A percentile compares a stretch with the other conserved stretches of the same genome.
These are phyloP conservation scores for Euwallacea similis DNA, from an alignment of 1,140 invertebrate species.

Conservation along the genomic window DNA sequence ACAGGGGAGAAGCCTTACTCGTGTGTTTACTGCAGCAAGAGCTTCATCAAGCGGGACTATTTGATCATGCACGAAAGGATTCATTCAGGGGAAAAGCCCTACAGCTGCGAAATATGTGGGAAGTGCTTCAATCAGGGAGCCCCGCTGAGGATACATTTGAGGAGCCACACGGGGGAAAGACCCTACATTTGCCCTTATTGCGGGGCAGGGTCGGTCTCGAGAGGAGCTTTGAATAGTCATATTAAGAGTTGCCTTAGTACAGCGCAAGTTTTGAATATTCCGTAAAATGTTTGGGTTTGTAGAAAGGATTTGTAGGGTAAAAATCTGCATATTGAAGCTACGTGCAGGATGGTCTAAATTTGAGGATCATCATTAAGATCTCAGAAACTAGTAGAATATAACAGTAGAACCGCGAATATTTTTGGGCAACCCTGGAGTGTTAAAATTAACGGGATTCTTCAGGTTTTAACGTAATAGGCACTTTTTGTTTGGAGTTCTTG, in stretches of 20 bases:
- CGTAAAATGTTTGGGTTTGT: background rate
- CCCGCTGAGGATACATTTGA: constrained; percentile 57
- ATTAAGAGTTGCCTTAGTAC: constrained; percentile 47
- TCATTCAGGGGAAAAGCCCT: constrained; percentile 60
- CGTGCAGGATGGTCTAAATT: too few relatives aligned
- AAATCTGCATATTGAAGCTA: too few relatives aligned
- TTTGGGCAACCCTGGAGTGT: too few relatives aligned
- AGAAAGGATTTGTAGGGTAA: too few relatives aligned
- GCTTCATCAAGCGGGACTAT: constrained; percentile 59
- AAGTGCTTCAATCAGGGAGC: constrained; percentile 57
- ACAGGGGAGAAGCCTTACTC: constrained; percentile 57
- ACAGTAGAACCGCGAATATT: too few relatives aligned
- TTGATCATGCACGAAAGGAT: constrained; percentile 61
- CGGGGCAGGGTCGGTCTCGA: constrained; percentile 44
- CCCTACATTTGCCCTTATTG: constrained; percentile 49
- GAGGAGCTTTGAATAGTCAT: constrained; percentile 45
- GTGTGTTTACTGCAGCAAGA: constrained; percentile 59
- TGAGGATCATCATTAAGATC: too few relatives aligned
- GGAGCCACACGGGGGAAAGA: constrained; percentile 48
- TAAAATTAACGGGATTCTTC: too few relatives aligned
- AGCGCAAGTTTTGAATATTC: constrained; percentile 15
- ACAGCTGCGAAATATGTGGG: constrained; percentile 58
- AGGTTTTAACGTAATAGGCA: too few relatives aligned
- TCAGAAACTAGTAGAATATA: too few relatives aligned
- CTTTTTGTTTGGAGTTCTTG: too few relatives aligned